These are phyloP conservation scores for Hypomecis punctinalis DNA, from an alignment of 2,888 invertebrate genomes.

Conservation along the genomic window DNA sequence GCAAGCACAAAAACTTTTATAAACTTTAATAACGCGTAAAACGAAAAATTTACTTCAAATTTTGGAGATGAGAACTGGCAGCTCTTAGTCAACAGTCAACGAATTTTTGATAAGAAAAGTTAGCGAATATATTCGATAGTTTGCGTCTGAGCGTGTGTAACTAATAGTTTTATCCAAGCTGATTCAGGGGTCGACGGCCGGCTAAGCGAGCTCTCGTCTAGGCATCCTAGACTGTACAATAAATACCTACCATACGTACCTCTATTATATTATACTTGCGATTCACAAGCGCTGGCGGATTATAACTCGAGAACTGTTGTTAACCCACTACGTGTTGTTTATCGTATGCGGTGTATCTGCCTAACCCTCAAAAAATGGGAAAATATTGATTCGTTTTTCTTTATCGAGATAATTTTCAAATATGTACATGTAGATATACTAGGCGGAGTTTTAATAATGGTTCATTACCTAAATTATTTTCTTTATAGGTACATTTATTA, in stretches of 20 bases:
- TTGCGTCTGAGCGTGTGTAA: constrained; percentile 38
- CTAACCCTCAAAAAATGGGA: too few species aligned
- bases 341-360: too few species aligned
- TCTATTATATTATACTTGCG: neutral
- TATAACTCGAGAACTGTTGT: neutral
- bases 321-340: too few species aligned
- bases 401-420: too few species aligned
- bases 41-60: constrained; percentile 24
- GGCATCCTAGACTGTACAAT: constrained; percentile 33
- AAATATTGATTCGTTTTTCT: too few species aligned
- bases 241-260: constrained; percentile 26
- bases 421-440: too few species aligned
- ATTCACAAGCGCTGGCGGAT: neutral
- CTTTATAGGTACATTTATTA: too few species aligned
- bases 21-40: constrained; percentile 28
- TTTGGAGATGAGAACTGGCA: constrained; percentile 18
- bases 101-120: constrained; percentile 40
- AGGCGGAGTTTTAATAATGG: too few species aligned
- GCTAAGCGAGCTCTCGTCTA: constrained; percentile 41
- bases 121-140: constrained; percentile 35
- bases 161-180: constrained; percentile 38
- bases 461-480: too few species aligned
- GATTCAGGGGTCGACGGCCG: constrained; percentile 38
- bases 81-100: neutral
- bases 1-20: constrained; percentile 7